Base-by-base conservation (phyloP, 2,888 invertebrate genomes). In the Fragum fragum region DNA sequence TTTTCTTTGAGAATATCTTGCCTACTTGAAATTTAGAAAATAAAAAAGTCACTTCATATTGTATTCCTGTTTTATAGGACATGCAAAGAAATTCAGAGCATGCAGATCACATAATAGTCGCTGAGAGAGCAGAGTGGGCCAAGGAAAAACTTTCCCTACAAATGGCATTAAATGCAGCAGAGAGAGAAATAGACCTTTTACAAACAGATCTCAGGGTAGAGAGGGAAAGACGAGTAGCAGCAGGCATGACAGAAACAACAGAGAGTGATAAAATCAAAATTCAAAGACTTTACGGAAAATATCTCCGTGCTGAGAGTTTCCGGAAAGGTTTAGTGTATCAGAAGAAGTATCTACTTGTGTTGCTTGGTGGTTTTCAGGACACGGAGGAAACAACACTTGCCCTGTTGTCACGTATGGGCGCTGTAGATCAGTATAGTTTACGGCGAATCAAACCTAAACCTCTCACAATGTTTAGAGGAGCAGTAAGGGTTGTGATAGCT, bases 261-360 rank as follows among this genome's bases (percentile, higher is more conserved):
- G 88, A 85, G 26, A 79, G 86, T 26, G 93, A 93, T 23, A 83
- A 79, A 55, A 73, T 83, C 29, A 83, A 94, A 92, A 91, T 93
- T 66, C 92, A 93, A 81, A 86, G 93, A 36, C 79, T 94, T 70
- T 94, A 93, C 78, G 92, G 93, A 21, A 96, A 96, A 90, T 97
- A 97, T 93, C 95, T 98, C 87, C 96, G 97, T 42, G 96, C 97
- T 5, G 97, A 98, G 93, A 98, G 98, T 92, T 97, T 97, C 90
- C 96, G 97, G 79, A 98, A 98, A 94, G 97, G 98, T 18, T 95
- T 99, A 73, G 96, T 97, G 72, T 98, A 97, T 96, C 99, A 99
- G 95, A 99, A 99, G 95, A 96, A 97, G 26, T 98, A 98, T 94
- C 95, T 99, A 73, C 96, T 97, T 85, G 96, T 97, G 21, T 96